Evolutionary conservation across 2,888 invertebrate species (phyloP), one percentile per base, ranked within the genome.

Genomic region (Acrocera orbiculus): DNA sequence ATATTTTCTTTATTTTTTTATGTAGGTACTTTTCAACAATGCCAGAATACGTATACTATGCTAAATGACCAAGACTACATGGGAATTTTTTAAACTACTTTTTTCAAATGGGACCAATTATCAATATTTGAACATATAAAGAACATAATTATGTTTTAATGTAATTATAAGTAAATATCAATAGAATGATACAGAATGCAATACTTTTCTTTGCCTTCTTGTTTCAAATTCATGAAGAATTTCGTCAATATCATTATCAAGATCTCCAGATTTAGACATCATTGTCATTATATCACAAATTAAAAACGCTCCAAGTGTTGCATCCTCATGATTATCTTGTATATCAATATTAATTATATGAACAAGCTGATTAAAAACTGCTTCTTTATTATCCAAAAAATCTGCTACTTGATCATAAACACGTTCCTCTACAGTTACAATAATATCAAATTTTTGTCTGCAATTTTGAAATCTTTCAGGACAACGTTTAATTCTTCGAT

Each of bases 321-420:
- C 98, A 61, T 99, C 98, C 59, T 99, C 98, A 45, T 96, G 92
- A 63, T 98, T 99, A 64, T 99, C 98, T 58, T 90, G 92, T 48
- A 99, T 93, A 55, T 99, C 98, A 46, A 99, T 79, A 58, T 99
- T 99, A 35, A 99, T 80, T 27, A 99, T 76, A 65, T 99, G 98
- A 3, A 87, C 92, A 5, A 89, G 82, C 34, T 85, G 79, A 59
- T 83, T 85, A 46, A 77, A 72, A 31, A 75, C 69, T 1, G 81
- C 77, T 34, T 78, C 73, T 50, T 80, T 69, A 19, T 70, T 76
- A 45, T 89, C 85, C 70, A 89, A 77, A 72, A 81, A 87, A 61
- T 93, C 90, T 34, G 92, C 69, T 32, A 48, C 48, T 69, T 96
- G 92, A 60, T 99, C 98, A 57, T 95, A 99, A 1, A 99, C 96